Conservation (phyloP, 2,888 invertebrate genomes). For the Cheilosia scutellata region DNA sequence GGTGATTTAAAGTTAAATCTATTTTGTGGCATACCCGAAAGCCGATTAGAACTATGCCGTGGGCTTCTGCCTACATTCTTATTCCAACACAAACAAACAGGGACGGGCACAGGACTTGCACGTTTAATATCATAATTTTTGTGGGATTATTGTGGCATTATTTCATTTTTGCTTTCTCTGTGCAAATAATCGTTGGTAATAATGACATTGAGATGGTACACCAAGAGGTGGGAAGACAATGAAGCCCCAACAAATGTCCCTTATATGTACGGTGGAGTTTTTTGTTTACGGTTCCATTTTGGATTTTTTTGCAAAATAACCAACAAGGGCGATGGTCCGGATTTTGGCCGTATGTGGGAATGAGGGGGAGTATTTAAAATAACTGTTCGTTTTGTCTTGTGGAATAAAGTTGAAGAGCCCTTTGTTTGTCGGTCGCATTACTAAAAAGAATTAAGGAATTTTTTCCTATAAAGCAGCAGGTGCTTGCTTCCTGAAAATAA, state of each 20-base stretch:
- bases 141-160: slow-evolving; percentile 63
- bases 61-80: slow-evolving; percentile 2
- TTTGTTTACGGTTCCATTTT: too few species aligned
- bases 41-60: slow-evolving; percentile 58
- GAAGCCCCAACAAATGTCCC: background rate
- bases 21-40: slow-evolving; percentile 63
- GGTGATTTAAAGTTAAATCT: slow-evolving; percentile 65
- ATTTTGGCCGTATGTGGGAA: too few species aligned
- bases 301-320: too few species aligned
- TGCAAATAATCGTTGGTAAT: slow-evolving; percentile 56
- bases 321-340: too few species aligned
- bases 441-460: too few species aligned
- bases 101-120: slow-evolving; percentile 22
- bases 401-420: too few species aligned
- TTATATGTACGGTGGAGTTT: background rate
- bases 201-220: slow-evolving; percentile 53
- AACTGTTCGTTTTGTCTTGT: too few species aligned
- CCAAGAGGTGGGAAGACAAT: slow-evolving; percentile 10
- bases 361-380: too few species aligned
- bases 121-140: slow-evolving; percentile 66
- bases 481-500: too few species aligned
- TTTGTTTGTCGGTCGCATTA: too few species aligned
- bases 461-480: too few species aligned
- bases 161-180: slow-evolving; percentile 59
- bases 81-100: slow-evolving; percentile 19